Conservation (phyloP, 2,888 invertebrate species). For the Ernsta delagoae region DNA sequence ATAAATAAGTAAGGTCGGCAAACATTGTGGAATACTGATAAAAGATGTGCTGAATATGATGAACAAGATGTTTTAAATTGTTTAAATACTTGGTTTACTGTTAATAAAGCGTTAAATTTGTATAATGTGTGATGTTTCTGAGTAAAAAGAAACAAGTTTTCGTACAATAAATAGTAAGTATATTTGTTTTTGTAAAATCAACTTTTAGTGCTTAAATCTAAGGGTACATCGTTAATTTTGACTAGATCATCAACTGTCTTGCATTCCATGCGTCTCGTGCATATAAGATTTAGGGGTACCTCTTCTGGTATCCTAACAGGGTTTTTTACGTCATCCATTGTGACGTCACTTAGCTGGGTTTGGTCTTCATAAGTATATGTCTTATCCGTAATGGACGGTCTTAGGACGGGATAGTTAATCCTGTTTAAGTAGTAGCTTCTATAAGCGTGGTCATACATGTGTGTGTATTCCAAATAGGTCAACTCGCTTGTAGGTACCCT, state of each 20-base stretch:
- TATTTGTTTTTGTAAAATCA: constrained; percentile 58
- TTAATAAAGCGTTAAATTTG: too few relatives aligned
- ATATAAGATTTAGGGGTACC: constrained; percentile 75
- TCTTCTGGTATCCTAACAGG: constrained; percentile 52
- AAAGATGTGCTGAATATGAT: constrained; percentile 63
- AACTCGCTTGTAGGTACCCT: constrained; percentile 71
- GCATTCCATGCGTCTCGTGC: constrained; percentile 66
- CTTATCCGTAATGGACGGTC: constrained; percentile 63
- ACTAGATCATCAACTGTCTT: constrained; percentile 70
- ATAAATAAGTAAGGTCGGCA: constrained; percentile 18
- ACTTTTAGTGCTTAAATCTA: constrained; percentile 86
- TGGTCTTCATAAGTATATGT: constrained; percentile 60
- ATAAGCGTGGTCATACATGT: constrained; percentile 77
- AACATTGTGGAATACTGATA: constrained; percentile 23
- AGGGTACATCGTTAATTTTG: constrained; percentile 80
- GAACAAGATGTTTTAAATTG: constrained; percentile 53
- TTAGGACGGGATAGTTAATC: constrained; percentile 61
- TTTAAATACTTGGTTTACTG: background rate
- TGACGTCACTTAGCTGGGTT: constrained; percentile 51
- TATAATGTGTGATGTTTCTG: background rate
- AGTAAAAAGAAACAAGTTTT: constrained; percentile 15
- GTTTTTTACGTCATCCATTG: constrained; percentile 45
- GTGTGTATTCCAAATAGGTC: constrained; percentile 73
- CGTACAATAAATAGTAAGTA: constrained; percentile 44
- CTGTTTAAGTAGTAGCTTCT: constrained; percentile 66